These are phyloP conservation scores for Vimba vimba DNA, from an alignment of 2,113 vertebrate genomes.

Conservation along the genomic window DNA sequence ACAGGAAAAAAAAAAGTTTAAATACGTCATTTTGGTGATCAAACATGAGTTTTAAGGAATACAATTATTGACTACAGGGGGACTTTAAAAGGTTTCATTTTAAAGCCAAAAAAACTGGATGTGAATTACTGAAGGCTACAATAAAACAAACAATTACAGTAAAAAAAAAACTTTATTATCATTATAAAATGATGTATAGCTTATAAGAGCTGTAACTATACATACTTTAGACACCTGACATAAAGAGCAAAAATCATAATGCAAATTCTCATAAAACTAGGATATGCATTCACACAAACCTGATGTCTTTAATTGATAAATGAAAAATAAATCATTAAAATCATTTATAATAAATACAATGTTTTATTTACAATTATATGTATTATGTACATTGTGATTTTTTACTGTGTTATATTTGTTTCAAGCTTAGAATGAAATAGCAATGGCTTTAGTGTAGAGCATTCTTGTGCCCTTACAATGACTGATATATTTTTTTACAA, in stretches of 20 bases:
- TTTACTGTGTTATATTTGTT: slow-evolving; percentile 34
- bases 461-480: slow-evolving; percentile 54
- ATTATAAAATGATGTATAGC: slow-evolving; percentile 86
- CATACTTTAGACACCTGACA: slow-evolving; percentile 61
- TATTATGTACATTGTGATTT: slow-evolving; percentile 54
- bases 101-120: not conserved
- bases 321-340: slow-evolving; percentile 41
- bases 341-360: slow-evolving; percentile 11
- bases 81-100: not conserved
- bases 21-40: no score
- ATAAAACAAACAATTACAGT: slow-evolving; percentile 38
- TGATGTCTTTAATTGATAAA: slow-evolving; percentile 28
- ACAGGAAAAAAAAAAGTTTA: no score
- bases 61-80: no score
- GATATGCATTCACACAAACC: slow-evolving; percentile 48
- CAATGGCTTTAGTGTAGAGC: slow-evolving; percentile 61
- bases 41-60: no score
- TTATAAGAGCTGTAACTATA: slow-evolving; percentile 60
- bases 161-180: slow-evolving; percentile 81
- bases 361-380: slow-evolving; percentile 51
- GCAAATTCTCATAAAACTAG: slow-evolving; percentile 47
- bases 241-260: slow-evolving; percentile 63
- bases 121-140: not conserved
- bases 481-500: slow-evolving; percentile 37
- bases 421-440: slow-evolving; percentile 57